Conservation (phyloP, 2,797 vertebrate genomes). For the Pipistrellus nathusii region DNA sequence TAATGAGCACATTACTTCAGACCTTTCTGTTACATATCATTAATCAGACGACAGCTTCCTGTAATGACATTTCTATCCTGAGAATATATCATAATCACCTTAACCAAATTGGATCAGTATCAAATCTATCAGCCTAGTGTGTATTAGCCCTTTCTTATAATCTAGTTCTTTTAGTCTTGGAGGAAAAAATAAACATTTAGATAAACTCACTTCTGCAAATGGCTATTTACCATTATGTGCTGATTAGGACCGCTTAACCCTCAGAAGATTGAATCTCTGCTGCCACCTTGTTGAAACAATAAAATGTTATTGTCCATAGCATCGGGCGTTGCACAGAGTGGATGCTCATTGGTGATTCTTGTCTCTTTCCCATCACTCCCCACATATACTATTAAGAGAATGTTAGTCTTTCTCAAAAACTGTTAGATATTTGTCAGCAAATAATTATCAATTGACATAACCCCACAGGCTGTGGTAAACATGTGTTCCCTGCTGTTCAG, state of each 20-base stretch:
- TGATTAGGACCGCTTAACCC: not conserved
- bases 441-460: not conserved
- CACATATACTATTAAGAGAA: not conserved
- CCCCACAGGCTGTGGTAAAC: not conserved
- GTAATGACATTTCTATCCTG: not conserved
- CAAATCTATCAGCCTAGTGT: not conserved
- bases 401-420: not conserved
- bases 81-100: not conserved
- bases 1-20: not conserved
- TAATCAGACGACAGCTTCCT: not conserved
- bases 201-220: not conserved
- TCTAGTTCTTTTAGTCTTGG: not conserved
- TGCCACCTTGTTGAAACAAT: not conserved
- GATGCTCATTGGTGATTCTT: not conserved
- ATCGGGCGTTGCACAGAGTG: not conserved
- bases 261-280: not conserved
- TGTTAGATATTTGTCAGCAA: not conserved
- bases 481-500: not conserved
- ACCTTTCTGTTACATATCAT: not conserved
- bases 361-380: not conserved
- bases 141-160: not conserved
- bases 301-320: not conserved
- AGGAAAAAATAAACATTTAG: constrained; percentile 14
- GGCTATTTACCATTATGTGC: not conserved
- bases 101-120: not conserved